Base-by-base conservation (phyloP, 2,888 invertebrate genomes). In the Chrysolina oricalcia region DNA sequence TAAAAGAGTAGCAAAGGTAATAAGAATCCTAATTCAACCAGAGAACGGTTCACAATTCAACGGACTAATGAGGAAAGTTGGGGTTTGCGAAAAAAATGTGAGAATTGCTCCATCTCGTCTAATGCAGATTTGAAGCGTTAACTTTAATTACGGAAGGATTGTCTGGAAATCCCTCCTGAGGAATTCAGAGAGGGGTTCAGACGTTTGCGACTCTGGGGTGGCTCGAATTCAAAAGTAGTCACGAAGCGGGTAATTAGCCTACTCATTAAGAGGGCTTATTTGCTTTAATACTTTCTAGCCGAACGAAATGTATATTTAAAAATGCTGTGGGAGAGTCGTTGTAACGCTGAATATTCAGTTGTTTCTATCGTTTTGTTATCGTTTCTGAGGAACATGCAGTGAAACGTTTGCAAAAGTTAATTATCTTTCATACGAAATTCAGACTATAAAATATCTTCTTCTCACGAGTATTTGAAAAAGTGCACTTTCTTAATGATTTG, bases 41-140 rank as follows among this genome's bases (percentile, higher is more conserved):
- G 75, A 72, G 70, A 73, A 73, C 56, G 79, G 67, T 74, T 80
- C 78, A 78, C 80, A 80, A 76, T 76, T 76, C 76, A 76, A 74
- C 74, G 48, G 66, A 64, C 77, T 81, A 79, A 80, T 78, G 79
- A 80, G 79, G 75, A 82, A 82, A 82, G 80, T 82, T 82, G 74
- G 78, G 74, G 67, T 50, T 67, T 27, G 35, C 66, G 74, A 69
- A 76, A 81, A 80, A 80, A 81, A 79, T 76, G 80, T 80, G 81
- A 70, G 78, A 81, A 82, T 81, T 78, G 76, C 81, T 80, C 74
- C 72, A 78, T 80, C 76, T 77, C 75, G 78, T 76, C 77, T 77
- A 78, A 80, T 82, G 78, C 79, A 81, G 79, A 81, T 81, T 80
- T 80, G 78, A 76, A 75, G 76, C 74, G 79, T 71, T 78, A 80